Evolutionary conservation across 2,113 vertebrate genomes (phyloP).

Genomic region (Tragelaphus buxtoni): DNA sequence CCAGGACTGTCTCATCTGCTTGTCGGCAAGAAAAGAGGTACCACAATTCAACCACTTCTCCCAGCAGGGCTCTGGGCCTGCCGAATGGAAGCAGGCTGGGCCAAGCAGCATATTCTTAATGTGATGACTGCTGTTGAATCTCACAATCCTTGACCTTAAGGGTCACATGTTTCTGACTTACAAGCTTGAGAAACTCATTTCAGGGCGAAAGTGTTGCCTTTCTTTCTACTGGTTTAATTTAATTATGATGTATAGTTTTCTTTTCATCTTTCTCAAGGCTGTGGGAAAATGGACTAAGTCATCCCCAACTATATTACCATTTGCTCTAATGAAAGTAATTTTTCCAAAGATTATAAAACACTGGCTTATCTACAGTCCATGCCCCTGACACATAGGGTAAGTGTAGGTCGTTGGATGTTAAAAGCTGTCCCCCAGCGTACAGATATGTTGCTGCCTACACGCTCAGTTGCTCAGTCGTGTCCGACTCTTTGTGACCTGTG

Average conservation of each 20-base stretch:
- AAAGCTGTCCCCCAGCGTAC: background rate
- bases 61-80: background rate
- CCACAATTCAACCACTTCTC: too few relatives aligned
- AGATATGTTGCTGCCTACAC: background rate
- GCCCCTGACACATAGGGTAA: background rate
- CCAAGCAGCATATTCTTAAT: background rate
- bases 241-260: background rate
- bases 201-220: background rate
- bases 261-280: background rate
- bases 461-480: accelerated
- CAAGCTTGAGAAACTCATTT: background rate
- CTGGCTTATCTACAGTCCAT: background rate
- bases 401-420: background rate
- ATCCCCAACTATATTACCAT: background rate
- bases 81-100: background rate
- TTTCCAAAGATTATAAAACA: background rate
- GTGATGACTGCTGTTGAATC: background rate
- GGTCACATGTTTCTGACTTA: background rate
- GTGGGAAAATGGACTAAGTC: background rate
- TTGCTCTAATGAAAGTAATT: constrained; percentile 25
- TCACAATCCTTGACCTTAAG: background rate
- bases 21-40: background rate
- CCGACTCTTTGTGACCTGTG: background rate
- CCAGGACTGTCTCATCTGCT: background rate
- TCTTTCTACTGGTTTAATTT: background rate